Conservation (phyloP, 2,113 vertebrate species). For the Pteropus alecto region DNA sequence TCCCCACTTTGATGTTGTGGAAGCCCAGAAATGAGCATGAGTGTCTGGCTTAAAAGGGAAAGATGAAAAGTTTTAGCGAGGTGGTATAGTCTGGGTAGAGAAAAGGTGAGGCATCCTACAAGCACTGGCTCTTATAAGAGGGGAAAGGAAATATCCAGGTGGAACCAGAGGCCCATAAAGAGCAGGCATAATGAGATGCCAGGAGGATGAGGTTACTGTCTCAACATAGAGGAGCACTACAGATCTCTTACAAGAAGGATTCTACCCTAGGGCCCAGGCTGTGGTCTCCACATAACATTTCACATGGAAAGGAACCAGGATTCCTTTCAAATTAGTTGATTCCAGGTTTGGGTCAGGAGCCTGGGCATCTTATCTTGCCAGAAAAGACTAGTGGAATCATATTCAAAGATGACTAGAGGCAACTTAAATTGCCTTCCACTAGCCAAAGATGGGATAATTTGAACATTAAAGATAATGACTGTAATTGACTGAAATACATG, state of each 20-base stretch:
- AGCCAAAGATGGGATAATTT: background rate
- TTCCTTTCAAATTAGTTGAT: background rate
- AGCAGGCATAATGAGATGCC: background rate
- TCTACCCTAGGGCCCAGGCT: background rate
- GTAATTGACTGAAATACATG: background rate
- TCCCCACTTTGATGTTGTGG: background rate
- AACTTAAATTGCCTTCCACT: background rate
- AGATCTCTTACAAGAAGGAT: background rate
- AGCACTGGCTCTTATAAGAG: background rate
- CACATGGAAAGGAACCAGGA: background rate
- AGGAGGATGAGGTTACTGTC: background rate
- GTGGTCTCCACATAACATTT: background rate
- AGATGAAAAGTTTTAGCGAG: background rate
- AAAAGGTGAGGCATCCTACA: background rate
- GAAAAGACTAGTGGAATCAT: background rate
- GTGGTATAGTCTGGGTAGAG: no score
- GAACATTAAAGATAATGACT: background rate
- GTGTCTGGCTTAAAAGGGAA: background rate
- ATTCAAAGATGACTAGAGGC: background rate
- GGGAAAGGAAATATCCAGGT: no score
- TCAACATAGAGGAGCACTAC: background rate
- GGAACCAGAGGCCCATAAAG: no score
- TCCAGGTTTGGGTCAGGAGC: background rate
- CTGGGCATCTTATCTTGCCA: background rate
- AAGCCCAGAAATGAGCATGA: background rate